A percentile compares a stretch with the other conserved stretches of the same genome.
These are phyloP conservation scores for Sebastes fasciatus DNA, from an alignment of 2,113 vertebrate species.

Conservation along the genomic window DNA sequence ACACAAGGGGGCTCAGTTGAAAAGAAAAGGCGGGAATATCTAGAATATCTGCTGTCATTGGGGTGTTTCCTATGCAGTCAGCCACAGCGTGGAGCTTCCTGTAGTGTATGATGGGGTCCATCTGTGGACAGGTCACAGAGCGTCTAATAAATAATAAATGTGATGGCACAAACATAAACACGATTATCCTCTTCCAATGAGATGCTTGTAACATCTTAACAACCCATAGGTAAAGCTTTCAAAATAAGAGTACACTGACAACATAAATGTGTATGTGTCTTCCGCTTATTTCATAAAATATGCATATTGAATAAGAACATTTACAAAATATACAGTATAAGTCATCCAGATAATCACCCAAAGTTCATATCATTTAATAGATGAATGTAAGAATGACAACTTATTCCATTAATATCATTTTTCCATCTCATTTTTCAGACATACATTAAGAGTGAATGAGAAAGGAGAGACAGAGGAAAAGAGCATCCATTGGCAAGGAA, in stretches of 20 bases:
- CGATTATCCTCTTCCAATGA: neutral
- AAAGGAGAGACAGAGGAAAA: conserved; percentile 35
- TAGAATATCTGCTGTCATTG: neutral
- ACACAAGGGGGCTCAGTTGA: conserved; percentile 12
- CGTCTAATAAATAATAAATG: conserved; percentile 16
- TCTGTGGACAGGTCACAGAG: conserved; percentile 10
- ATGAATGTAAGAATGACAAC: neutral
- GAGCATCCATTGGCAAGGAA: conserved; percentile 55
- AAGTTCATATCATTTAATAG: neutral
- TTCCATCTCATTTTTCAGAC: neutral
- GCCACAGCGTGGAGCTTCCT: conserved; percentile 1
- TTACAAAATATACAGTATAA: neutral
- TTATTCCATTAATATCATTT: neutral
- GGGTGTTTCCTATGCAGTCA: neutral
- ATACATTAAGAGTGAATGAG: conserved; percentile 30
- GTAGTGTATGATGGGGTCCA: neutral
- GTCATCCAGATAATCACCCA: neutral
- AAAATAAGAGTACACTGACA: conserved; percentile 3
- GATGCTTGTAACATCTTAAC: neutral
- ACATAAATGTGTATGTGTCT: neutral
- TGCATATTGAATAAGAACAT: neutral
- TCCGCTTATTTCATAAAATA: neutral
- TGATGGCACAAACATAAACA: neutral
- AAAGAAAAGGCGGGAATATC: conserved; percentile 3
- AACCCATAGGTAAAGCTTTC: neutral